phyloP scores from a whole-genome alignment of 2,888 invertebrate species.

The Chrysolina oricalcia region DNA sequence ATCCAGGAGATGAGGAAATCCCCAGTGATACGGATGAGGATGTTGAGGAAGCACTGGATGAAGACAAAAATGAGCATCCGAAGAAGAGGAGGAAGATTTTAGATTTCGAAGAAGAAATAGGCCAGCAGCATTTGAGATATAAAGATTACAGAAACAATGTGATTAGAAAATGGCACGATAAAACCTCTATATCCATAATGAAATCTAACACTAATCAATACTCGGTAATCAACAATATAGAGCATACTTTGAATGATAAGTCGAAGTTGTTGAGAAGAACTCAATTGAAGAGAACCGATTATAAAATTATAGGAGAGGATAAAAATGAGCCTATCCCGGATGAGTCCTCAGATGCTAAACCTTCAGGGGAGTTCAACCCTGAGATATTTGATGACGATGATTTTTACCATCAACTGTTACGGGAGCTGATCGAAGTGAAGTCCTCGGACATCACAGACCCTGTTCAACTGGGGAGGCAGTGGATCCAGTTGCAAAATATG shows the following conservation, averaged over 20 bases:
- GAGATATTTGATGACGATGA: slow-evolving; percentile 98
- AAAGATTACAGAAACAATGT: slow-evolving; percentile 83
- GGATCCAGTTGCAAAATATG: slow-evolving; percentile 93
- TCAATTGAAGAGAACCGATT: slow-evolving; percentile 84
- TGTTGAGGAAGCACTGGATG: slow-evolving; percentile 52
- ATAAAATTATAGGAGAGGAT: slow-evolving; percentile 79
- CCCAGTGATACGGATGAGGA: slow-evolving; percentile 76
- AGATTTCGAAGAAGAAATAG: slow-evolving; percentile 77
- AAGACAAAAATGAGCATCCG: slow-evolving; percentile 58
- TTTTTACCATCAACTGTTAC: slow-evolving; percentile 94
- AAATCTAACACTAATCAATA: slow-evolving; percentile 75
- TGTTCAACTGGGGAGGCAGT: slow-evolving; percentile 89
- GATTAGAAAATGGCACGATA: slow-evolving; percentile 96
- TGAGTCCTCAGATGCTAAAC: slow-evolving; percentile 45
- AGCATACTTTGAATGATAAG: slow-evolving; percentile 87
- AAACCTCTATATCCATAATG: slow-evolving; percentile 83
- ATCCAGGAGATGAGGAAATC: slow-evolving; percentile 78
- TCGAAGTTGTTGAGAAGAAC: slow-evolving; percentile 85
- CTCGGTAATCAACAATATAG: slow-evolving; percentile 86
- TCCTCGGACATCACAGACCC: slow-evolving; percentile 89
- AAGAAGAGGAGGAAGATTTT: slow-evolving; percentile 75
- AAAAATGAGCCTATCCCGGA: slow-evolving; percentile 49
- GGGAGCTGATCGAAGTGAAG: slow-evolving; percentile 94
- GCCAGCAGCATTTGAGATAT: slow-evolving; percentile 76
- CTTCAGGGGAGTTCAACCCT: slow-evolving; percentile 77